phyloP scores from a whole-genome alignment of 2,888 invertebrate genomes.

The Acleris sparsana region DNA sequence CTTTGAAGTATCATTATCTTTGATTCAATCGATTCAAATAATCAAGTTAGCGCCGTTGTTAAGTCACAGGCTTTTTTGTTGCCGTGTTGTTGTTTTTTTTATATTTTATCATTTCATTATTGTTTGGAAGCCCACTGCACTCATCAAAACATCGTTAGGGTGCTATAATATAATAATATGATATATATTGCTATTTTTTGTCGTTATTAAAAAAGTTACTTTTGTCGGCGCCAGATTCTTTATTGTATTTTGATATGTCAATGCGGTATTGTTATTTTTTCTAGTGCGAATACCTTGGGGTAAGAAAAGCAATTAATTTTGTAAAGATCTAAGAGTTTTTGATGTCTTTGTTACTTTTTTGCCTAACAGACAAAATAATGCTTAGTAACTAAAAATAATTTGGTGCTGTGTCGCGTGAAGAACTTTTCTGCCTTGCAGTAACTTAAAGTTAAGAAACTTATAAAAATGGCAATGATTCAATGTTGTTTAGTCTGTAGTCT shows the following conservation, averaged over 20 bases:
- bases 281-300: constrained; percentile 25
- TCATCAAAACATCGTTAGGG: constrained; percentile 42
- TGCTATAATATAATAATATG: constrained; percentile 9
- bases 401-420: no score
- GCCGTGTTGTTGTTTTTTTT: neutral
- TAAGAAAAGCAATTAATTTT: constrained; percentile 28
- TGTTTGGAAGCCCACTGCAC: constrained; percentile 30
- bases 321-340: constrained; percentile 1
- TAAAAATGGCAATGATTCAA: no score
- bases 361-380: no score
- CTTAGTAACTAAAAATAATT: no score
- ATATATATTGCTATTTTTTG: constrained; percentile 39
- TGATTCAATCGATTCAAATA: constrained; percentile 3
- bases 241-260: constrained; percentile 38
- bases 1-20: neutral
- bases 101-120: constrained; percentile 35
- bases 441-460: no score
- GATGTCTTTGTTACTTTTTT: constrained; percentile 16
- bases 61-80: constrained; percentile 7
- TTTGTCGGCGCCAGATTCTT: constrained; percentile 31
- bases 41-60: constrained; percentile 10
- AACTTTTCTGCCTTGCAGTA: no score
- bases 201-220: constrained; percentile 38
- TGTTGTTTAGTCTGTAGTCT: no score
- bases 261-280: constrained; percentile 37